Evolutionary conservation across 2,113 vertebrate genomes (phyloP).

Genomic region (Ariopsis seemanni): DNA sequence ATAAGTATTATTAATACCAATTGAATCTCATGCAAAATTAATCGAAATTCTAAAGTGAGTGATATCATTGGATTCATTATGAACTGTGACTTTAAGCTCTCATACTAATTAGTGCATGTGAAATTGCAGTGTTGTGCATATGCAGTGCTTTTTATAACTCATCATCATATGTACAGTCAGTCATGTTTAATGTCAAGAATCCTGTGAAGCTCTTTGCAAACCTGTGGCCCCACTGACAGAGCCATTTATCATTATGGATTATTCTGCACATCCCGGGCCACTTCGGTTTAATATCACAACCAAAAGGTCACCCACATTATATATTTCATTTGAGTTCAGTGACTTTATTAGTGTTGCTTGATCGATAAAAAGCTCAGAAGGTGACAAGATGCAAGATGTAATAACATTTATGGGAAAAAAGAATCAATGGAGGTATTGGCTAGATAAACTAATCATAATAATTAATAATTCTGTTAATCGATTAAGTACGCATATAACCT

Average conservation of each 20-base stretch:
- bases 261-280: not conserved
- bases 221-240: not conserved
- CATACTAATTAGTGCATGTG: not conserved
- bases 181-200: not conserved
- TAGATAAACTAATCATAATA: conserved; percentile 1
- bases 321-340: conserved; percentile 36
- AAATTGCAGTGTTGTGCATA: not conserved
- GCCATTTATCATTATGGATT: conserved; percentile 28
- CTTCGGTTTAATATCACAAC: conserved; percentile 11
- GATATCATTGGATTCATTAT: not conserved
- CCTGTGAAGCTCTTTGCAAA: conserved; percentile 22
- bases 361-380: conserved; percentile 31
- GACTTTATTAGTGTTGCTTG: conserved; percentile 34
- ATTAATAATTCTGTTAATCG: not conserved
- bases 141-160: not conserved
- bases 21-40: not conserved
- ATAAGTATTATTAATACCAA: not conserved
- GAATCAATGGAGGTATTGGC: conserved; percentile 7
- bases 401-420: not conserved
- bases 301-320: conserved; percentile 7
- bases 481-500: not conserved
- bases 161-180: not conserved
- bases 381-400: not conserved
- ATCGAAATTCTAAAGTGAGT: not conserved
- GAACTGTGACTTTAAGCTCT: not conserved